Percentiles rank a stretch among this genome's conserved stretches.
Conservation (phyloP, 2,113 vertebrate genomes). For the Urocitellus parryii region DNA sequence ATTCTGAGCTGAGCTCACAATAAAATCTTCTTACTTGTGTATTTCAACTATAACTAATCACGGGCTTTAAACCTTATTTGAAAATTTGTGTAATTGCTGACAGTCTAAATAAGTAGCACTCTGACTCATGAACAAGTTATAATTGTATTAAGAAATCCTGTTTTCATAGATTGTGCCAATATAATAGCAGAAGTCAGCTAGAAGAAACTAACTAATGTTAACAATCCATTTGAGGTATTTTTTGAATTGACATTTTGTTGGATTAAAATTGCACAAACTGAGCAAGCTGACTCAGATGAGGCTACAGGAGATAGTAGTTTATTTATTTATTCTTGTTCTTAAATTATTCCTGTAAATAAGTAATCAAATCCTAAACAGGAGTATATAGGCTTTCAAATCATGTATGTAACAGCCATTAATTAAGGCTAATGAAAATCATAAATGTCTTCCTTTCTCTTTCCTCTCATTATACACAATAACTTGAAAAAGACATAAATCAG, state of each 20-base stretch:
- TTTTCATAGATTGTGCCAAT: conserved; percentile 49
- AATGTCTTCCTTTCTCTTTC: neutral
- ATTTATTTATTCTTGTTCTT: neutral
- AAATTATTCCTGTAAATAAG: neutral
- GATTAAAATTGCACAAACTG: neutral
- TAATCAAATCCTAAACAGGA: neutral
- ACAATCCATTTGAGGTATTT: conserved; percentile 28
- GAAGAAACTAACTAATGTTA: neutral
- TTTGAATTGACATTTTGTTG: conserved; percentile 45
- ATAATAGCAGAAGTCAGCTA: conserved; percentile 21
- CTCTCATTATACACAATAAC: neutral
- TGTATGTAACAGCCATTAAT: neutral
- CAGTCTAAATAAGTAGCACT: neutral
- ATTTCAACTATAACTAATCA: neutral
- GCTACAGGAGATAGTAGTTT: neutral
- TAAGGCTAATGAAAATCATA: neutral
- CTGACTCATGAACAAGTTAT: conserved; percentile 35
- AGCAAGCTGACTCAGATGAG: neutral
- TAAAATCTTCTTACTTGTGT: neutral
- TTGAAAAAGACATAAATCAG: conserved; percentile 9
- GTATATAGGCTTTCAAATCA: neutral
- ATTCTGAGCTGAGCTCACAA: neutral
- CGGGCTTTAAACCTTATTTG: neutral
- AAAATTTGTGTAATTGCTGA: conserved; percentile 5
- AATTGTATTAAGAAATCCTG: neutral